Conservation (phyloP, 2,888 invertebrate species). For the Autographa gamma region DNA sequence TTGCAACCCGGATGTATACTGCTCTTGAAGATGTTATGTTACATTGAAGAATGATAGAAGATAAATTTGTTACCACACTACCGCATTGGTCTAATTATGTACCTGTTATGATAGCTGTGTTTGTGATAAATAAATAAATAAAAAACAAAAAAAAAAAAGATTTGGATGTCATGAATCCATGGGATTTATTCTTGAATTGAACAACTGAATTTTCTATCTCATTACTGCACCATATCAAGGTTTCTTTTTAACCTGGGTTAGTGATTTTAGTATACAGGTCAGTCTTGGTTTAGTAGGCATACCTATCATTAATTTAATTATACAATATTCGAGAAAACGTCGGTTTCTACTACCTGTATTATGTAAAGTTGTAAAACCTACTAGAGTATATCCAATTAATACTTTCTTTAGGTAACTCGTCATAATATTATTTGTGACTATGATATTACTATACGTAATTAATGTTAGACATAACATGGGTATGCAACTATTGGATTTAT, state of each 20-base stretch:
- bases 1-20: too few species aligned
- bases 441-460: slow-evolving; percentile 14
- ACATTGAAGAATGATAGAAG: too few species aligned
- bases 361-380: slow-evolving; percentile 51
- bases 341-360: slow-evolving; percentile 36
- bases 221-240: neutral
- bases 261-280: slow-evolving; percentile 17
- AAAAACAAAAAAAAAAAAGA: too few species aligned
- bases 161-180: too few species aligned
- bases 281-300: slow-evolving; percentile 22
- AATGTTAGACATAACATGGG: neutral
- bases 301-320: slow-evolving; percentile 27
- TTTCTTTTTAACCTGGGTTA: neutral
- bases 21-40: too few species aligned
- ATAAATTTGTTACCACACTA: too few species aligned
- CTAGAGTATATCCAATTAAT: slow-evolving; percentile 51
- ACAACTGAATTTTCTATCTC: neutral
- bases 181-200: neutral
- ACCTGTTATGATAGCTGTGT: too few species aligned
- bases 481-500: slow-evolving; percentile 21
- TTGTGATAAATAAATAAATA: too few species aligned
- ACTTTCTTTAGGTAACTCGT: slow-evolving; percentile 46
- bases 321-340: slow-evolving; percentile 47
- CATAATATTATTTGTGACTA: slow-evolving; percentile 28
- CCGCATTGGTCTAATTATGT: too few species aligned